phyloP scores from a whole-genome alignment of 2,888 invertebrate species.

The Rhamnusium bicolor region DNA sequence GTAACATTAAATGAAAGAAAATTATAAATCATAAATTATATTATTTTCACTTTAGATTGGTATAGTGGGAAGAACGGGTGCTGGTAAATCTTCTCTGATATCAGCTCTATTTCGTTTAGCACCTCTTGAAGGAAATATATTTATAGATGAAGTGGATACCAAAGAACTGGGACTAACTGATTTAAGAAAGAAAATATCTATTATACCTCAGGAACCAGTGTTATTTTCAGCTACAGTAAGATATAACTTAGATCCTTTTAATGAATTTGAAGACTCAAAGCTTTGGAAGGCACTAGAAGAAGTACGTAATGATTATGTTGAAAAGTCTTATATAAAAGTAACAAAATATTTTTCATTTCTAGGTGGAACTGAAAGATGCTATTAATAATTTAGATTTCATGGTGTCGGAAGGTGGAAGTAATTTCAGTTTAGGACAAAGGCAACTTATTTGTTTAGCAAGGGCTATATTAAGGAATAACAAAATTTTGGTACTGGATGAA shows the following conservation, averaged over 20 bases:
- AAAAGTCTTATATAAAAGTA: neutral
- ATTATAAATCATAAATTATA: neutral
- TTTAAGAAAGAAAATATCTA: conserved; percentile 86
- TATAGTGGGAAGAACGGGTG: conserved; percentile 90
- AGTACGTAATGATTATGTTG: conserved; percentile 62
- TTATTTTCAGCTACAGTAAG: conserved; percentile 87
- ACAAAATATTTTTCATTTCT: conserved; percentile 27
- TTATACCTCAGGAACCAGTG: conserved; percentile 94
- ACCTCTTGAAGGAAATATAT: conserved; percentile 82
- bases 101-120: conserved; percentile 88
- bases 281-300: conserved; percentile 86
- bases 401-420: conserved; percentile 84
- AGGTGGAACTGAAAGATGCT: conserved; percentile 84
- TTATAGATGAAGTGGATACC: conserved; percentile 84
- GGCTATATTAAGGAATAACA: conserved; percentile 85
- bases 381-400: conserved; percentile 77
- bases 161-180: conserved; percentile 83
- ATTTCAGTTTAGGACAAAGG: conserved; percentile 90
- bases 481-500: conserved; percentile 89
- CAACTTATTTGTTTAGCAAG: conserved; percentile 90
- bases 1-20: conserved; percentile 64
- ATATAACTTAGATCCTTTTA: conserved; percentile 89
- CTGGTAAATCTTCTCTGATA: conserved; percentile 88
- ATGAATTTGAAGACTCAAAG: conserved; percentile 79
- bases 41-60: conserved; percentile 76